Conservation (phyloP, 2,797 vertebrate genomes). For the Micropoecilia bifurca region DNA sequence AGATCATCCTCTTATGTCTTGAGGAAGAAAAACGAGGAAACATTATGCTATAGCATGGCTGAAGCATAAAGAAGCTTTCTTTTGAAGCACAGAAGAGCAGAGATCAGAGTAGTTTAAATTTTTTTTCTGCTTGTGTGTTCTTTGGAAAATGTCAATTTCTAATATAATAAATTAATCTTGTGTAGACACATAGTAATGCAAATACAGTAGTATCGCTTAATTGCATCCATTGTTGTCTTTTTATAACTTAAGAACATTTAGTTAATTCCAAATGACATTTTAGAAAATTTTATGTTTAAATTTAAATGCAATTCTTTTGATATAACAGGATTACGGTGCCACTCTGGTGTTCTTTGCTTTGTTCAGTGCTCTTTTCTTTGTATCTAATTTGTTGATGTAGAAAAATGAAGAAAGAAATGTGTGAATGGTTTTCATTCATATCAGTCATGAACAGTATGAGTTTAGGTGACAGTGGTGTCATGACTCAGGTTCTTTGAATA, state of each 20-base stretch:
- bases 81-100: slow-evolving; percentile 15
- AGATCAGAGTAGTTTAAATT: not conserved
- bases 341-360: not conserved
- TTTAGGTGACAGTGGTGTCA: not conserved
- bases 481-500: not conserved
- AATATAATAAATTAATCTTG: not conserved
- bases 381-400: not conserved
- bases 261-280: not conserved
- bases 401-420: not conserved
- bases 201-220: not conserved
- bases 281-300: not conserved
- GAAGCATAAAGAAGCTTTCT: slow-evolving; percentile 22
- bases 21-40: slow-evolving; percentile 45
- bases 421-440: too few species aligned
- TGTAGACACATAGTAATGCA: not conserved
- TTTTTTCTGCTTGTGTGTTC: not conserved
- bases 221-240: not conserved
- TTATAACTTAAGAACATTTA: not conserved
- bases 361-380: not conserved
- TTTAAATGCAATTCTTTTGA: not conserved
- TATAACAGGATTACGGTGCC: not conserved
- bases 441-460: too few species aligned
- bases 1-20: slow-evolving; percentile 43
- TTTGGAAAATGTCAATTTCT: not conserved
- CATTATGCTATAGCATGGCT: not conserved